Evolutionary conservation across 1,140 invertebrate species (phyloP).

Genomic region (Conus ventricosus): DNA sequence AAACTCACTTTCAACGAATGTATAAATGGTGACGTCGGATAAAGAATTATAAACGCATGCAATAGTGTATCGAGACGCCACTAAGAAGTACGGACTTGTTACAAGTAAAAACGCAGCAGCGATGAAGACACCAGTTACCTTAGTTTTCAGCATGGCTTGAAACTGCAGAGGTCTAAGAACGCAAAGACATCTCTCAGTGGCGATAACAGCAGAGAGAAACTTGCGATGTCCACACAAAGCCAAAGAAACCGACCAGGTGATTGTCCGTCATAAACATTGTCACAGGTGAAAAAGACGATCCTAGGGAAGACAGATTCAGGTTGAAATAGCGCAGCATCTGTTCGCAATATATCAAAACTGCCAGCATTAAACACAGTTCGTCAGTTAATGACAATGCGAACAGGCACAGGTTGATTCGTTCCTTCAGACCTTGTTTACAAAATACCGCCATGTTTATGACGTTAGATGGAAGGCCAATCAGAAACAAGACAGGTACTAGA

Average conservation of each 20-base stretch:
- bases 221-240: neutral
- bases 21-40: neutral
- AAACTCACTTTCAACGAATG: neutral
- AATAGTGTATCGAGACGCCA: neutral
- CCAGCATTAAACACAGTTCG: no score
- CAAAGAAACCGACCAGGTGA: neutral
- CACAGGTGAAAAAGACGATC: no score
- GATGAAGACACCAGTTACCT: neutral
- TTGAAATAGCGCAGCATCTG: no score
- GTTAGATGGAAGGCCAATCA: no score
- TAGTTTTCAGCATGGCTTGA: neutral
- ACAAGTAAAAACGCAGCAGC: neutral
- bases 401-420: no score
- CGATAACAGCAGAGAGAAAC: conserved; percentile 8
- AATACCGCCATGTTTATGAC: no score
- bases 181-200: conserved; percentile 14
- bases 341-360: no score
- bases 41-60: neutral
- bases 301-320: neutral
- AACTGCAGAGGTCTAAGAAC: neutral
- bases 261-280: neutral
- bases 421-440: no score
- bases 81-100: neutral
- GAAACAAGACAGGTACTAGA: no score
- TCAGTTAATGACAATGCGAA: no score